phyloP scores from a whole-genome alignment of 2,888 invertebrate genomes.

The Dascillus cervinus region DNA sequence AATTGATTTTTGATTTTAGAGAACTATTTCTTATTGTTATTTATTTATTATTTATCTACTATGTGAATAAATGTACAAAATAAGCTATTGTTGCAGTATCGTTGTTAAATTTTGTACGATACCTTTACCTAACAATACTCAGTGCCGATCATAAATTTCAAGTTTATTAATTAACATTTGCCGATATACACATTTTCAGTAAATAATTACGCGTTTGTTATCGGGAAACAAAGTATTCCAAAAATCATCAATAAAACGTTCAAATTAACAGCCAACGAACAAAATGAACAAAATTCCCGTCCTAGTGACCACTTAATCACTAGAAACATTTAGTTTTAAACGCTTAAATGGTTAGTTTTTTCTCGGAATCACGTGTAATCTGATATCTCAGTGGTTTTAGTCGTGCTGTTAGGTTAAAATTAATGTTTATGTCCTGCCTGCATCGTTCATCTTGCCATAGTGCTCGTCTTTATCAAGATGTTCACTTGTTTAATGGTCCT shows the following conservation, averaged over 20 bases:
- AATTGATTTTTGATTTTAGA: no score
- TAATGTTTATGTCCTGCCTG: slow-evolving; percentile 42
- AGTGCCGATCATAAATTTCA: no score
- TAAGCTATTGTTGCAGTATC: no score
- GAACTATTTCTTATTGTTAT: no score
- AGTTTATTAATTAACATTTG: no score
- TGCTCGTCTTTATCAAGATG: slow-evolving; percentile 43
- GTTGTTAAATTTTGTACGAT: no score
- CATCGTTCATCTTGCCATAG: slow-evolving; percentile 41
- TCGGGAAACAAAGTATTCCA: slow-evolving; percentile 15
- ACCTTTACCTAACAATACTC: no score
- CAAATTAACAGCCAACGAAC: slow-evolving; percentile 18
- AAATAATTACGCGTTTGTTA: no score
- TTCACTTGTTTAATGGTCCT: slow-evolving; percentile 43
- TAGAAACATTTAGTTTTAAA: slow-evolving; percentile 29
- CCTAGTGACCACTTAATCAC: slow-evolving; percentile 36
- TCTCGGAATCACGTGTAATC: slow-evolving; percentile 40
- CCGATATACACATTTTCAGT: no score
- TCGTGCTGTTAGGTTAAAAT: slow-evolving; percentile 42
- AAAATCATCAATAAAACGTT: slow-evolving; percentile 17
- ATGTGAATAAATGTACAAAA: no score
- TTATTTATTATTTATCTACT: no score
- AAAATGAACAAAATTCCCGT: slow-evolving; percentile 30
- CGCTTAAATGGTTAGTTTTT: slow-evolving; percentile 34
- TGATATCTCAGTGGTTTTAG: slow-evolving; percentile 37